These are phyloP conservation scores for Zaprionus taronus DNA, from an alignment of 1,140 invertebrate species.

Conservation along the genomic window DNA sequence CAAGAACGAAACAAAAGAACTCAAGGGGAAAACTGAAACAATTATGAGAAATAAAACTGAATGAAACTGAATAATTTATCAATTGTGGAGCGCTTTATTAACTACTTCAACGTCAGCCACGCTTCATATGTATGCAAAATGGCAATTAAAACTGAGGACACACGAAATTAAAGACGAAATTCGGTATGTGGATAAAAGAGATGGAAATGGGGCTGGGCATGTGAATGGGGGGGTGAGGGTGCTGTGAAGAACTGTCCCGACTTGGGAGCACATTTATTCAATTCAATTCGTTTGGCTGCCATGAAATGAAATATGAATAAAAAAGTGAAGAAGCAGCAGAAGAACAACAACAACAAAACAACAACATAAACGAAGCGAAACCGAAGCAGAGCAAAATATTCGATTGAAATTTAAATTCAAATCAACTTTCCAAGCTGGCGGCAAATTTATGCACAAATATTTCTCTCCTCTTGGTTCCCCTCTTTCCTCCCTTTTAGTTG, in stretches of 20 bases:
- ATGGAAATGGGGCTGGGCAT: no score
- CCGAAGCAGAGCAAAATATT: slow-evolving; percentile 36
- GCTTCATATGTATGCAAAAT: slow-evolving; percentile 47
- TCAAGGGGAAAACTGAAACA: neutral
- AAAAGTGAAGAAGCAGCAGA: slow-evolving; percentile 3
- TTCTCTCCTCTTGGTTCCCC: slow-evolving; percentile 2
- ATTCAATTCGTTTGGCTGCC: slow-evolving; percentile 39
- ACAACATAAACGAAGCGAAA: slow-evolving; percentile 10
- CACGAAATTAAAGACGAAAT: slow-evolving; percentile 25
- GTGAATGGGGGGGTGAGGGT: neutral
- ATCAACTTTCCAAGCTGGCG: slow-evolving; percentile 48
- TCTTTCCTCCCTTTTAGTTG: neutral
- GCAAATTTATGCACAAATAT: slow-evolving; percentile 53
- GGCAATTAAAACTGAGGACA: slow-evolving; percentile 47
- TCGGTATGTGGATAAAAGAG: slow-evolving; percentile 3
- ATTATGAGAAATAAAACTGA: slow-evolving; percentile 29
- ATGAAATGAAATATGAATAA: slow-evolving; percentile 34
- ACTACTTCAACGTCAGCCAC: slow-evolving; percentile 24
- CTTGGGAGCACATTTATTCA: slow-evolving; percentile 38
- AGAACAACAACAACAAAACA: neutral
- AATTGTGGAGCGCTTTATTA: slow-evolving; percentile 34
- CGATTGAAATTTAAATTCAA: slow-evolving; percentile 54
- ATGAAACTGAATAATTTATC: slow-evolving; percentile 46
- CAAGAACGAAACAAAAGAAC: neutral
- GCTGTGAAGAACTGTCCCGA: neutral